Evolutionary conservation across 64 coral and sea anemone genomes (phyloP).

Genomic region (Trachythela sp.): DNA sequence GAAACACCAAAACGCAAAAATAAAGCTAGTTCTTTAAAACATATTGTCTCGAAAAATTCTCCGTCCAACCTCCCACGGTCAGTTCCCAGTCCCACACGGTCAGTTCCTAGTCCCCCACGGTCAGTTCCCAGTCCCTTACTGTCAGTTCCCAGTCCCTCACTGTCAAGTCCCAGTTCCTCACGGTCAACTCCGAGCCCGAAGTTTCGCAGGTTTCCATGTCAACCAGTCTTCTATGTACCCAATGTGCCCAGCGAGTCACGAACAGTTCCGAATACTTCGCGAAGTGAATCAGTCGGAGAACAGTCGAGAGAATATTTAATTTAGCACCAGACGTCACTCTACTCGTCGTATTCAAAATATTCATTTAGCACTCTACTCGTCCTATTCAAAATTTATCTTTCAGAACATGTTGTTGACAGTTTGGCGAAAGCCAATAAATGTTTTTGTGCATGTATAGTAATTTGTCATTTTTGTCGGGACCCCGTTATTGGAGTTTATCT

Average conservation of each 20-base stretch:
- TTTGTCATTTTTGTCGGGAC: too few relatives aligned
- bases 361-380: too few relatives aligned
- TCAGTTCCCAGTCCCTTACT: not conserved
- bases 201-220: not conserved
- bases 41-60: not conserved
- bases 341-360: not conserved
- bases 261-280: not conserved
- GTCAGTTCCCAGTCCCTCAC: not conserved
- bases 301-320: not conserved
- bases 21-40: not conserved
- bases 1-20: not conserved
- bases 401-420: too few relatives aligned
- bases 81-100: not conserved
- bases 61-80: not conserved
- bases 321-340: not conserved
- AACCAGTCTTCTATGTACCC: constrained; percentile 12
- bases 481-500: too few relatives aligned
- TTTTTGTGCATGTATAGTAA: too few relatives aligned
- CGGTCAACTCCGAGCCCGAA: not conserved
- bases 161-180: not conserved
- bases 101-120: not conserved
- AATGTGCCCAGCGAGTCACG: not conserved
- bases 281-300: not conserved
- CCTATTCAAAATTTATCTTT: too few relatives aligned
- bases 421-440: too few relatives aligned